phyloP scores from a whole-genome alignment of 2,888 invertebrate species.

The Hyposoter dolosus region DNA sequence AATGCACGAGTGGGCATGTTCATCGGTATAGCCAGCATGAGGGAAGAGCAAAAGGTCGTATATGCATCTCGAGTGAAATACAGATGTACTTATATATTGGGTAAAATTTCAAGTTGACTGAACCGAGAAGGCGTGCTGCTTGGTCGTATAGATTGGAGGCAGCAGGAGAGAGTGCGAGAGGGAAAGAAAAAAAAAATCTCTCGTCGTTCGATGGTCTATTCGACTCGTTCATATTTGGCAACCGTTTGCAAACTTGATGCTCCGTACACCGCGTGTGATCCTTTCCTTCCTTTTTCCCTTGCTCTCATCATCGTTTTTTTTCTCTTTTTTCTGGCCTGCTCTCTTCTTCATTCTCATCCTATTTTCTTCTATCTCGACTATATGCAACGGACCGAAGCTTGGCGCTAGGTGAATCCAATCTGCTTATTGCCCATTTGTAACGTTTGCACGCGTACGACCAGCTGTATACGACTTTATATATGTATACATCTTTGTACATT shows the following conservation, averaged over 20 bases:
- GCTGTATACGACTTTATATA: constrained; percentile 25
- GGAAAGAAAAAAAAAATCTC: background rate
- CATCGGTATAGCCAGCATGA: constrained; percentile 36
- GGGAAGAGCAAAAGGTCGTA: constrained; percentile 6
- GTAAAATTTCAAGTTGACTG: constrained; percentile 52
- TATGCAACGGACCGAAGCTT: constrained; percentile 60
- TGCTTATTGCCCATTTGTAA: constrained; percentile 79
- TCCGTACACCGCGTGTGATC: constrained; percentile 33
- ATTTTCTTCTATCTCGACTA: constrained; percentile 33
- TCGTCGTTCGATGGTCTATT: constrained; percentile 72
- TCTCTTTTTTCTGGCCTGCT: constrained; percentile 42
- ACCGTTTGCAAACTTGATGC: constrained; percentile 70
- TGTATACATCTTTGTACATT: constrained; percentile 2
- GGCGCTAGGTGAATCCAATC: constrained; percentile 77
- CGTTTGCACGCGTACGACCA: constrained; percentile 70
- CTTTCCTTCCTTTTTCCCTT: constrained; percentile 13
- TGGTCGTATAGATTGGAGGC: constrained; percentile 3
- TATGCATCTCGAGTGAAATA: constrained; percentile 7
- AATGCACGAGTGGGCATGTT: constrained; percentile 67
- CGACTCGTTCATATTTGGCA: constrained; percentile 76
- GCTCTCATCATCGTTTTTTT: constrained; percentile 45
- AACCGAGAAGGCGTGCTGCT: constrained; percentile 29
- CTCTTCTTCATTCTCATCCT: constrained; percentile 41
- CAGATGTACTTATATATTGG: constrained; percentile 23
- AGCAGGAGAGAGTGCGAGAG: constrained; percentile 19